phyloP scores from a whole-genome alignment of 2,797 vertebrate genomes.

The Pangasius krempfi region DNA sequence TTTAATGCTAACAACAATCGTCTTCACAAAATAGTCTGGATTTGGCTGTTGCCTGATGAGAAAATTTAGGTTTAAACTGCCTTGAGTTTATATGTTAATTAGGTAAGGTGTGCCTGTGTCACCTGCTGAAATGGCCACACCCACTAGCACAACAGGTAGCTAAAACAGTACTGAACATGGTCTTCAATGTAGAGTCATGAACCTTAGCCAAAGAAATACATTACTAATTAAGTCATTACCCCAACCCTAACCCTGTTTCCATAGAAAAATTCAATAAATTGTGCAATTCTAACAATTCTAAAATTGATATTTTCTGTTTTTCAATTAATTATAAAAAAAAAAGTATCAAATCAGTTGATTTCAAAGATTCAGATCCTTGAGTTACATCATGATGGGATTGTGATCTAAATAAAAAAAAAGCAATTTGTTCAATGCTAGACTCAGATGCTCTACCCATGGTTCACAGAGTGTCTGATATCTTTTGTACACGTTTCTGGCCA shows the following conservation, averaged over 20 bases:
- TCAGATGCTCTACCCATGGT: not conserved
- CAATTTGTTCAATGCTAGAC: too few relatives aligned
- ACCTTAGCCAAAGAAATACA: not conserved
- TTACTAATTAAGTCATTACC: not conserved
- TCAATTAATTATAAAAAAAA: not conserved
- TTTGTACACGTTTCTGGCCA: not conserved
- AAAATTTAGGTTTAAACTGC: not conserved
- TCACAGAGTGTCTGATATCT: not conserved
- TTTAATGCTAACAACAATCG: not conserved
- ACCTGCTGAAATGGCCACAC: not conserved
- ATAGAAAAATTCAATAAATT: not conserved
- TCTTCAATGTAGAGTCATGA: not conserved
- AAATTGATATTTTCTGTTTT: not conserved
- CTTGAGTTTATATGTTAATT: not conserved
- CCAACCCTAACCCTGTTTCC: not conserved
- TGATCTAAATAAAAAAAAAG: too few relatives aligned
- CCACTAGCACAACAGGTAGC: not conserved
- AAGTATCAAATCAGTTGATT: not conserved
- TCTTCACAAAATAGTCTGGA: not conserved
- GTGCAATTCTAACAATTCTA: too few relatives aligned
- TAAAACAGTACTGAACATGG: not conserved
- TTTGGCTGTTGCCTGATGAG: not conserved
- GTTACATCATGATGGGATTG: not conserved
- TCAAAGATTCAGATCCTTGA: not conserved
- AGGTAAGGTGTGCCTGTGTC: not conserved